Base-by-base conservation (phyloP, 2,888 invertebrate species). In the Drosophila infuscata region DNA sequence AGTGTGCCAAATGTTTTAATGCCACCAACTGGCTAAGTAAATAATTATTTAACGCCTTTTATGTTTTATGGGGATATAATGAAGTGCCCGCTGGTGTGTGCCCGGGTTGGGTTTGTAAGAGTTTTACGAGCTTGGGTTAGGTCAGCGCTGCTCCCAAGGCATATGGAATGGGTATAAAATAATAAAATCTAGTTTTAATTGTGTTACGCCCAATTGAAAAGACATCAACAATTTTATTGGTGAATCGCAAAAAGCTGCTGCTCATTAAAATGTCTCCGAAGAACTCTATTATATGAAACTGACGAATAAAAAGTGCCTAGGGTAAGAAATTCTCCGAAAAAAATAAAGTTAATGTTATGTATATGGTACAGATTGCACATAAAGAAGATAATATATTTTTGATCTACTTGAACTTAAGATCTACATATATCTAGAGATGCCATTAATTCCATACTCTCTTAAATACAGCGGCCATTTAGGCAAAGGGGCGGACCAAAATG, bases 41-140 rank as follows among this genome's bases (percentile, higher is more conserved):
- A 84, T 82, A 84, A 86, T 82, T 84, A 84, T 76, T 84, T 79
- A 85, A 79, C 81, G 83, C 81, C 75, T 81, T 83, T 87, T 76
- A 73, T 76, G 59, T 81, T 79, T 74, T 77, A 82, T 70, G 77
- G 64, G 58, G 36, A 61, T 74, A 76, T 77, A 70, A 82, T 80
- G 65, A 68, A 74, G 82, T 79, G 71, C 61, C 62, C 67, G 71
- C 63, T 70, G 30, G 20, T 52, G 51, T 54, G n/a, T 33, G 25
- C 29, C 30, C 66, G 59, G 62, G 29, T 43, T 46, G 65, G 41
- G 52, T 70, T 15, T 30, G 17, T 2, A 56, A n/a, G 8, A 29
- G 30, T 56, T 84, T 84, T 70, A 82, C 66, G 79, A 76, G 70
- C 48, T 70, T 73, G 70, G 56, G 68, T 49, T 69, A 79, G 79